Evolutionary conservation across 2,888 invertebrate species (phyloP), one percentile per base, ranked within the genome.

Genomic region (Antitype chi): DNA sequence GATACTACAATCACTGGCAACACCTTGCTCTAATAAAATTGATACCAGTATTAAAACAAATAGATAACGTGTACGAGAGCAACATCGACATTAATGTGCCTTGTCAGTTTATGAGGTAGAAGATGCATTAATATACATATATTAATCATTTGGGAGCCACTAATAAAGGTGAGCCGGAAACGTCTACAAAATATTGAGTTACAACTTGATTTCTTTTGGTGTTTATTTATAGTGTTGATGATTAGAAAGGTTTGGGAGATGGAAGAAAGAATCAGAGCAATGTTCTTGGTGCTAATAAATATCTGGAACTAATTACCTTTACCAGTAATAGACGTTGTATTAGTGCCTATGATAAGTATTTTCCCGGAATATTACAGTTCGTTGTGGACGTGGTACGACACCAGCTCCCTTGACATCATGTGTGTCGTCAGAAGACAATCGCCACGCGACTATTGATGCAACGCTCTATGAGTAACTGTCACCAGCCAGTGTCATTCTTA

Each of bases 21-120:
- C 83, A 83, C 83, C 76, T 52, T 63, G 68, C 62, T 64, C 57
- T 69, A 82, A 80, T 85, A 86, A 85, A 86, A 86, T 66, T 78
- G 74, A 85, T 86, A 85, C 70, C 49, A 69, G 76, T 83, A 85
- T 85, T 87, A 82, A 84, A 86, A 87, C 72, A 85, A 90, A 90
- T 90, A 89, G 85, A 87, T 89, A 89, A 88, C 82, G 85, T 88
- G 90, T 90, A 91, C 89, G 90, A 88, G 89, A 88, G 89, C 92
- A 93, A 93, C 92, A 90, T 90, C 85, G 91, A 93, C 94, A 92
- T 91, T 93, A 93, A 94, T 92, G 92, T 90, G 85, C 86, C 87
- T 89, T 90, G 90, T 89, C 89, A 91, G 87, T 91, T 92, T 93
- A 92, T 91, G 89, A 90, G 86, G 86, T 90, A 87, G 88, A 89